A percentile compares a stretch with the other conserved stretches of the same genome.
Conservation (phyloP, 2,888 invertebrate species). For the Euspilapteryx auroguttella region DNA sequence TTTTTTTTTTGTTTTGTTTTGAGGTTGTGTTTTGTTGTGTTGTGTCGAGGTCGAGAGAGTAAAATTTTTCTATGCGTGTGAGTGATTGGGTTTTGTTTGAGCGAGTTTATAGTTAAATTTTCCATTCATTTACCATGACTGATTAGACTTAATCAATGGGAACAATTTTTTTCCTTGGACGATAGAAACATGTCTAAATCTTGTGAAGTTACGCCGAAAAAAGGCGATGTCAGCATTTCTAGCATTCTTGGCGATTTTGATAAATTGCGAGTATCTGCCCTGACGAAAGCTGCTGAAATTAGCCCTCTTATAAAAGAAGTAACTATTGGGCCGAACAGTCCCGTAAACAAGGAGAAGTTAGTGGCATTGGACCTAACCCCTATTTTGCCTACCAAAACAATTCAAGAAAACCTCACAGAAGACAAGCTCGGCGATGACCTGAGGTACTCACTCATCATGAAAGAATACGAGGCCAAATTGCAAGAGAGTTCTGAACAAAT, state of each 20-base stretch:
- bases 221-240: not conserved
- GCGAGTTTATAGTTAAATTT: too few relatives aligned
- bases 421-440: conserved; percentile 34
- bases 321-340: conserved; percentile 51
- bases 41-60: too few relatives aligned
- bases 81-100: too few relatives aligned
- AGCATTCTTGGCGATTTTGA: conserved; percentile 29
- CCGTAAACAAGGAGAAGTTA: conserved; percentile 15
- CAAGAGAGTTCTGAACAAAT: conserved; percentile 23
- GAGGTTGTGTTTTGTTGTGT: too few relatives aligned
- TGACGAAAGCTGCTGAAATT: conserved; percentile 59
- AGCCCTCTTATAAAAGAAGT: conserved; percentile 50
- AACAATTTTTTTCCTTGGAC: too few relatives aligned
- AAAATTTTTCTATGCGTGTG: too few relatives aligned
- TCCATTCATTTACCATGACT: too few relatives aligned
- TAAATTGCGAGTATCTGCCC: conserved; percentile 58
- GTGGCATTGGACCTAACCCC: conserved; percentile 7
- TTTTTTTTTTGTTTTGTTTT: too few relatives aligned
- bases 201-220: not conserved
- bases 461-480: conserved; percentile 26
- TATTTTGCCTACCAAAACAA: conserved; percentile 12
- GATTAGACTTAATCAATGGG: too few relatives aligned
- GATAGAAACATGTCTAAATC: too few relatives aligned
- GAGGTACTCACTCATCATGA: conserved; percentile 29
- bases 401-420: conserved; percentile 20